Evolutionary conservation across 2,797 vertebrate genomes (phyloP).

Genomic region (Novumbra hubbsi): DNA sequence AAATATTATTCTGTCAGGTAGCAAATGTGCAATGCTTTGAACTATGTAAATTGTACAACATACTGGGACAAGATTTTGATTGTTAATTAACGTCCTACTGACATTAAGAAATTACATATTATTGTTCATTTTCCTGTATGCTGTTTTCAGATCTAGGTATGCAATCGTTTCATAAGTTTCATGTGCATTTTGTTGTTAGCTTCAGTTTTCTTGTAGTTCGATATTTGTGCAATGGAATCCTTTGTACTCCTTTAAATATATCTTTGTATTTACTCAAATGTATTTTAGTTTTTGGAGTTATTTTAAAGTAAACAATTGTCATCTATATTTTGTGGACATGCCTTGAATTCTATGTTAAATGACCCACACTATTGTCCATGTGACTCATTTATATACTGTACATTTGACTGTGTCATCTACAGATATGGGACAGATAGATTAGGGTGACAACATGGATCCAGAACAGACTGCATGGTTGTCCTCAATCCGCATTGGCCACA

Average conservation of each 20-base stretch:
- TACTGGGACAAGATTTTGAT: neutral
- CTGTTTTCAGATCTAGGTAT: neutral
- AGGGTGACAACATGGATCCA: slow-evolving; percentile 9
- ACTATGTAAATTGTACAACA: neutral
- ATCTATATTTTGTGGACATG: neutral
- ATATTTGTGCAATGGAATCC: neutral
- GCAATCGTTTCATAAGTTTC: neutral
- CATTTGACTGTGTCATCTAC: neutral
- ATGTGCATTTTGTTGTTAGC: slow-evolving; percentile 1
- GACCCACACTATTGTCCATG: neutral
- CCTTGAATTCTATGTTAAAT: neutral
- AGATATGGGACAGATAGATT: slow-evolving; percentile 11
- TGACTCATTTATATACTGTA: neutral
- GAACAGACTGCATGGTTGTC: slow-evolving; percentile 11
- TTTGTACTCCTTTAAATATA: neutral
- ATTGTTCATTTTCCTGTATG: neutral
- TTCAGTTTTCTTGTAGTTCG: neutral
- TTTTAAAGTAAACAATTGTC: neutral
- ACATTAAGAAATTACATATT: neutral
- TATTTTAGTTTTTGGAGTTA: neutral
- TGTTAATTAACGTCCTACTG: neutral
- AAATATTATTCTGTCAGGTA: neutral
- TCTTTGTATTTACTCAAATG: neutral
- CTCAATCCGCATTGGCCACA: slow-evolving; percentile 10
- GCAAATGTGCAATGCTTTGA: neutral